phyloP scores from a whole-genome alignment of 23 tunicate species.

The Botrylloides violaceus region DNA sequence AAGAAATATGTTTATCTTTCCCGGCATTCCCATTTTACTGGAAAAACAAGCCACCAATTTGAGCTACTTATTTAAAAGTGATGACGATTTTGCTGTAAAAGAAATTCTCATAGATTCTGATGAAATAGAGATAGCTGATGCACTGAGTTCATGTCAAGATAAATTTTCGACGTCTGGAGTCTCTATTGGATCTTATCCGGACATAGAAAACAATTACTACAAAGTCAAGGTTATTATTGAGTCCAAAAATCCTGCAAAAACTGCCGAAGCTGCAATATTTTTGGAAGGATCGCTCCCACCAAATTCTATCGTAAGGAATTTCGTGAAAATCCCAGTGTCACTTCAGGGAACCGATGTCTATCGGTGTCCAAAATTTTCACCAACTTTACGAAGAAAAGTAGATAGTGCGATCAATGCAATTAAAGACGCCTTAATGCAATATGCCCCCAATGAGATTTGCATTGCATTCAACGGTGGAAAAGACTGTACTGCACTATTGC shows the following conservation, averaged over 20 bases:
- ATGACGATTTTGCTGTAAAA: constrained; percentile 49
- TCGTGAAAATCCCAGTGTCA: constrained; percentile 27
- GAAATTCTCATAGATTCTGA: constrained; percentile 33
- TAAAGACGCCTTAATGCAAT: constrained; percentile 43
- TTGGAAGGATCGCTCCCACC: constrained; percentile 29
- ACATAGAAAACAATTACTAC: constrained; percentile 85
- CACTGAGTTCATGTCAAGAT: constrained; percentile 35
- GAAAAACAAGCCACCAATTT: constrained; percentile 44
- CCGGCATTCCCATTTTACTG: constrained; percentile 84
- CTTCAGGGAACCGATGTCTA: constrained; percentile 38
- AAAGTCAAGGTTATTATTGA: constrained; percentile 81
- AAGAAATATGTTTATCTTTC: constrained; percentile 77
- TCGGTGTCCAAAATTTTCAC: neutral
- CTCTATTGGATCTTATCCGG: constrained; percentile 89
- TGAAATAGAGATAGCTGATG: constrained; percentile 62
- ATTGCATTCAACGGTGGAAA: constrained; percentile 89
- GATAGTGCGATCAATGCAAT: constrained; percentile 11
- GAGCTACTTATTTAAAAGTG: constrained; percentile 49
- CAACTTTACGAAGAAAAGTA: constrained; percentile 1
- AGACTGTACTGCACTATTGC: constrained; percentile 83
- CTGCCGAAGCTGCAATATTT: constrained; percentile 33
- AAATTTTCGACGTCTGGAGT: constrained; percentile 60
- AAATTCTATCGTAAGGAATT: constrained; percentile 16
- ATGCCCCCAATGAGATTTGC: constrained; percentile 34
- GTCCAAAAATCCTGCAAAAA: constrained; percentile 36